phyloP scores from a whole-genome alignment of 2,113 vertebrate species.

The Lophotis ruficrista region DNA sequence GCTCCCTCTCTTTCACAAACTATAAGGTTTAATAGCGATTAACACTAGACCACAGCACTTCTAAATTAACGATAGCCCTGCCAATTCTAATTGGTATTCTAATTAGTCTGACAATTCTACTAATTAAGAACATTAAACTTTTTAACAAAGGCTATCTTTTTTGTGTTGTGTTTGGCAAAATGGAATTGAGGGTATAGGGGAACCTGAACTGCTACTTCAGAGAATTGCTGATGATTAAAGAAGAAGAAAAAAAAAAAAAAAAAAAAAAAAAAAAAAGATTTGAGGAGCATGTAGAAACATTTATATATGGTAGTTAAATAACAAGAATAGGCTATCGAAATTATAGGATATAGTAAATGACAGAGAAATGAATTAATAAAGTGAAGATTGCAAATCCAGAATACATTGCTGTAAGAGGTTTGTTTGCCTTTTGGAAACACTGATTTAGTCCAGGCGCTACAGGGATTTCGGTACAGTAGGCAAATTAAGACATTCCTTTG shows the following conservation, averaged over 20 bases:
- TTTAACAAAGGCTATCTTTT: conserved; percentile 78
- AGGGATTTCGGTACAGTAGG: neutral
- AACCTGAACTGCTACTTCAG: conserved; percentile 3
- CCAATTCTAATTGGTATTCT: conserved; percentile 81
- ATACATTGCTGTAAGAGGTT: neutral
- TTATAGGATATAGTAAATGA: neutral
- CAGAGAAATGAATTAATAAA: neutral
- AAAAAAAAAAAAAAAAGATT: neutral
- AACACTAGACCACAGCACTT: conserved; percentile 78
- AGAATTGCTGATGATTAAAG: conserved; percentile 8
- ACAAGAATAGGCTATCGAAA: neutral
- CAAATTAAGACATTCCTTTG: neutral
- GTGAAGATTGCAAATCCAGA: neutral
- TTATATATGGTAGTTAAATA: neutral
- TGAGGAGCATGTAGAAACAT: neutral
- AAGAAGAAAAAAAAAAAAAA: neutral
- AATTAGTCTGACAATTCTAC: conserved; percentile 79
- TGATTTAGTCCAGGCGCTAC: neutral
- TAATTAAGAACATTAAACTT: conserved; percentile 82
- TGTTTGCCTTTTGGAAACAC: neutral
- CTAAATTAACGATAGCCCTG: conserved; percentile 78
- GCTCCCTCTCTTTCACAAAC: conserved; percentile 71
- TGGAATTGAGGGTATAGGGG: conserved; percentile 38
- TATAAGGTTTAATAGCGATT: conserved; percentile 77
- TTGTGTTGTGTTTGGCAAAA: conserved; percentile 75